A percentile compares a stretch with the other conserved stretches of the same genome.
phyloP scores from a whole-genome alignment of 2,797 vertebrate genomes.

The Hafferia zeledoni region DNA sequence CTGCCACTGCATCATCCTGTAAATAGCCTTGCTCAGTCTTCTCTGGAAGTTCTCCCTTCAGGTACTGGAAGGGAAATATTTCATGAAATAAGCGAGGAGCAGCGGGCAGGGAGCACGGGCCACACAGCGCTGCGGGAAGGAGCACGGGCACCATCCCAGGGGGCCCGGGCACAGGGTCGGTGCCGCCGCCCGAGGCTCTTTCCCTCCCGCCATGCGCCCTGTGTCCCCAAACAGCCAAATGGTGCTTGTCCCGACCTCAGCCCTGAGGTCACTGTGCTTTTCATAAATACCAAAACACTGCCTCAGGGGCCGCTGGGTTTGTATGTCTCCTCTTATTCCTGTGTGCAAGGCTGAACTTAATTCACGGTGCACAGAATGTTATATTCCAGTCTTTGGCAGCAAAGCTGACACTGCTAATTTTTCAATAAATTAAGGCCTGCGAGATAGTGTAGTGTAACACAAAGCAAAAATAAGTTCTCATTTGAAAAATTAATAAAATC shows the following conservation, averaged over 20 bases:
- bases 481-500: constrained; percentile 1
- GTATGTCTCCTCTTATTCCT: background rate
- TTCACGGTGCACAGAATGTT: background rate
- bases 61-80: background rate
- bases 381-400: background rate
- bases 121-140: accelerated
- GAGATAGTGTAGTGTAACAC: background rate
- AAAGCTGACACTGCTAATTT: background rate
- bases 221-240: accelerated
- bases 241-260: background rate
- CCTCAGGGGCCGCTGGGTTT: accelerated
- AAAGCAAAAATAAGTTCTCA: background rate
- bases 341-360: background rate
- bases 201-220: background rate
- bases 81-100: background rate
- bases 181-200: no score
- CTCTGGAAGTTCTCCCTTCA: background rate
- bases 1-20: background rate
- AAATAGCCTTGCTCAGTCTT: background rate
- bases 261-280: accelerated
- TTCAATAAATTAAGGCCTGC: background rate
- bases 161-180: no score
- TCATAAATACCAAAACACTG: accelerated
- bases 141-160: no score
- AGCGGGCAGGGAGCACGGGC: accelerated